These are phyloP conservation scores for Eptatretus burgeri DNA, from an alignment of 2,113 vertebrate genomes.

Conservation along the genomic window DNA sequence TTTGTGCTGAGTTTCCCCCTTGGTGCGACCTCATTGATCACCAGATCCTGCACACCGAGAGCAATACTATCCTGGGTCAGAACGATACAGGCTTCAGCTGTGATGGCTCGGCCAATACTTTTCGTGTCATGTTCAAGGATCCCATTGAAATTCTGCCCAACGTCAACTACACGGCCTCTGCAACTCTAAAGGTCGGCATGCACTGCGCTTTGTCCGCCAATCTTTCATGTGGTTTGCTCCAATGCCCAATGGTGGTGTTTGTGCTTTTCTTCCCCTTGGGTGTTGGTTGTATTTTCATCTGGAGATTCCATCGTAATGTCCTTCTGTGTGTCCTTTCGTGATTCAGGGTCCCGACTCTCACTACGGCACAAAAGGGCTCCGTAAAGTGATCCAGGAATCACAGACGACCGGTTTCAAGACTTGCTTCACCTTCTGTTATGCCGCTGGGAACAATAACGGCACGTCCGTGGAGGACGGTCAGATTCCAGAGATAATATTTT, in stretches of 20 bases:
- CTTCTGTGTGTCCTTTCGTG: too few species aligned
- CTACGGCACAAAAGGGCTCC: conserved; percentile 83
- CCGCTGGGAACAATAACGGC: conserved; percentile 85
- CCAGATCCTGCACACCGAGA: conserved; percentile 90
- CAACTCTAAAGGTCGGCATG: conserved; percentile 49
- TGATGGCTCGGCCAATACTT: conserved; percentile 63
- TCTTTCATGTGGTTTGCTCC: too few species aligned
- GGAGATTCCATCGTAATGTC: too few species aligned
- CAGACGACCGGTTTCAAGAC: conserved; percentile 67
- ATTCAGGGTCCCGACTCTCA: conserved; percentile 75
- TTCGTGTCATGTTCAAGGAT: conserved; percentile 95
- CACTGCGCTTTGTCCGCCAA: background rate
- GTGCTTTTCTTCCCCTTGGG: too few species aligned
- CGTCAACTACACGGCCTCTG: conserved; percentile 78
- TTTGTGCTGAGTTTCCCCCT: too few species aligned
- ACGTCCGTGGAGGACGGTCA: conserved; percentile 91
- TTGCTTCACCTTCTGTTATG: conserved; percentile 87
- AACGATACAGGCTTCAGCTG: conserved; percentile 95
- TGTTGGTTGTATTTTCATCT: too few species aligned
- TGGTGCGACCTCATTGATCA: too few species aligned
- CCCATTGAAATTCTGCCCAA: conserved; percentile 75
- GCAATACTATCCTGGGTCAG: conserved; percentile 74
- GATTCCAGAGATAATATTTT: conserved; percentile 93
- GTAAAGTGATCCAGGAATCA: conserved; percentile 76
- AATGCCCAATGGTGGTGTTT: too few species aligned